phyloP scores from a whole-genome alignment of 2,113 vertebrate species.

The Glareola pratincola region DNA sequence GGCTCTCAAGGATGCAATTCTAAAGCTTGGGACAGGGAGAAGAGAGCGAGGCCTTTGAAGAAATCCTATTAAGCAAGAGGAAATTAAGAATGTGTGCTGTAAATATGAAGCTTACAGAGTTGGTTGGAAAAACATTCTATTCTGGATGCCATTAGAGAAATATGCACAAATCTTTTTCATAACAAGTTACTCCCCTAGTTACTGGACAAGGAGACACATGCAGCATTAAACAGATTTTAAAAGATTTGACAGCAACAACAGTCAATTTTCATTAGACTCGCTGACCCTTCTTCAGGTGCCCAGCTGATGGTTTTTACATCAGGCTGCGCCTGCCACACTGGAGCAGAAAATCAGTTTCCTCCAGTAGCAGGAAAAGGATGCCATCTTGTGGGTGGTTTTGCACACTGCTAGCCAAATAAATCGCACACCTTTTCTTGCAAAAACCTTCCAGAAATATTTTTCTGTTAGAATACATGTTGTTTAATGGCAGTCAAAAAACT shows the following conservation, averaged over 20 bases:
- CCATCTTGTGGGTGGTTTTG: constrained; percentile 4
- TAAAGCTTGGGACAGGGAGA: background rate
- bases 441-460: background rate
- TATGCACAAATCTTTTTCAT: background rate
- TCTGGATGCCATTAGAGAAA: background rate
- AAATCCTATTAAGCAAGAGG: background rate
- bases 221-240: background rate
- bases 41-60: background rate
- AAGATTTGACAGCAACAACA: background rate
- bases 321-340: background rate
- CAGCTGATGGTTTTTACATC: background rate
- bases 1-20: background rate
- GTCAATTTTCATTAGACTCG: background rate
- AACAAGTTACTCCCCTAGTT: background rate
- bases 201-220: background rate
- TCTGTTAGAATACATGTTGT: background rate
- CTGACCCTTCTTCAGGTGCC: background rate
- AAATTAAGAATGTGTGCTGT: accelerated
- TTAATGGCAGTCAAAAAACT: background rate
- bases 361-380: background rate
- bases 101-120: background rate
- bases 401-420: background rate
- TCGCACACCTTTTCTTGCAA: accelerated
- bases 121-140: background rate
- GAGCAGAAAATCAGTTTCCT: background rate